phyloP scores from a whole-genome alignment of 2,797 vertebrate genomes.

The Haliaeetus vocifer region DNA sequence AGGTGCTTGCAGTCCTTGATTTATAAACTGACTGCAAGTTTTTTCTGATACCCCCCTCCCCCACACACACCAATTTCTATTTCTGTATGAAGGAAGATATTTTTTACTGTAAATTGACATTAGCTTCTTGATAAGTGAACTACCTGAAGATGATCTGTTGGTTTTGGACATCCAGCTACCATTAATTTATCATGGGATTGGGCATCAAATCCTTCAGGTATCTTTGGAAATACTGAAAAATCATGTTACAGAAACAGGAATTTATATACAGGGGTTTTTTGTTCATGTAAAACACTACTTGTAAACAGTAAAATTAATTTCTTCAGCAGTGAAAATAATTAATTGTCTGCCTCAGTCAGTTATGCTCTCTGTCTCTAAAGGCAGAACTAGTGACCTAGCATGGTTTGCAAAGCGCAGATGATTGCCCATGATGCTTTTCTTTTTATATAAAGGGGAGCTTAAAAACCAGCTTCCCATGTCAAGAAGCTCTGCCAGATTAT shows the following conservation, averaged over 20 bases:
- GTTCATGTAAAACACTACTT: neutral
- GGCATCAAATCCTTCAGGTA: neutral
- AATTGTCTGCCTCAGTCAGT: neutral
- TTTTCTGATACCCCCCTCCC: neutral
- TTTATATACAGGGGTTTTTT: neutral
- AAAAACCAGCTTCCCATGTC: neutral
- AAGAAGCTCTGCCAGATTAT: neutral
- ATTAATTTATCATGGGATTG: neutral
- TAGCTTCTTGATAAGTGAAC: neutral
- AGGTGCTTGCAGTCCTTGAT: neutral
- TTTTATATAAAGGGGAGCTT: neutral
- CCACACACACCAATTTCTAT: neutral
- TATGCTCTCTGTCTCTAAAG: neutral
- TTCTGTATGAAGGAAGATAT: neutral
- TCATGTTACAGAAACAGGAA: neutral
- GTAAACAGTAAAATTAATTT: neutral
- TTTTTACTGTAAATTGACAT: neutral
- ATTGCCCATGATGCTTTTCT: neutral
- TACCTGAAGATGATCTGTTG: neutral
- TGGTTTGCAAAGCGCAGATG: neutral
- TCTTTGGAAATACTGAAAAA: neutral
- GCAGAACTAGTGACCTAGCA: neutral
- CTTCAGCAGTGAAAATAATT: neutral
- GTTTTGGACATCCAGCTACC: neutral
- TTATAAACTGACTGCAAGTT: neutral